Evolutionary conservation across 2,113 vertebrate genomes (phyloP), one percentile per base, ranked within the genome.

Genomic region (Cyprinodon variegatus): DNA sequence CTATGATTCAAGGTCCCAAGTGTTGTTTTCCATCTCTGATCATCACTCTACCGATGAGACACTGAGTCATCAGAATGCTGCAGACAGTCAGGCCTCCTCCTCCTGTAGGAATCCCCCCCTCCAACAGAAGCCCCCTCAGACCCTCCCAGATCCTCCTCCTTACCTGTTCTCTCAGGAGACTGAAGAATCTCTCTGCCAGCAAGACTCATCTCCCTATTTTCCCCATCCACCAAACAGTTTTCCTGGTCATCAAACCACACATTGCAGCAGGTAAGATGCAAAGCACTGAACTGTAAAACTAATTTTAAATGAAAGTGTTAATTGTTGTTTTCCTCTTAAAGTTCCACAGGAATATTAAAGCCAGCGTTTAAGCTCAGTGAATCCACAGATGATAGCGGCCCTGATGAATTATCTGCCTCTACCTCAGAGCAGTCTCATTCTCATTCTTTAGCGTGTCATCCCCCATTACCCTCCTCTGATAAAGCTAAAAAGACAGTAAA

Each of bases 211-310:
- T 57, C 74, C 59, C 22, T 22, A 39, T 17, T 66, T 72, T 11
- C 43, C 67, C 13, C 81, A 86, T 71, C 65, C 17, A 45, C 70
- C 70, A 3, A 14, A 60, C 15, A 72, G 12, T 3, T n/a, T 36
- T 22, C 57, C 48, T 69, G 72, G 77, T 67, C 60, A 45, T 40
- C 48, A 67, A 14, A n/a, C 22, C 13, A n/a, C n/a, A 61, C 10
- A 57, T 14, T 43, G 78, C 81, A 74, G 17, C 59, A 65, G 53
- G 90, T 92, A 83, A 88, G 72, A 38, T 12, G 39, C 64, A 72
- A n/a, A 78, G 9, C 9, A 64, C 11, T 9, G 22, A 61, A 61
- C n/a, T 15, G 4, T 53, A 62, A 70, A 74, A 13, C 20, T 50
- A 60, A 11, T 77, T 73, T 17, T 1, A 63, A 61, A 59, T 11